phyloP scores from a whole-genome alignment of 2,888 invertebrate species.

The Schrankia costaestrigalis region DNA sequence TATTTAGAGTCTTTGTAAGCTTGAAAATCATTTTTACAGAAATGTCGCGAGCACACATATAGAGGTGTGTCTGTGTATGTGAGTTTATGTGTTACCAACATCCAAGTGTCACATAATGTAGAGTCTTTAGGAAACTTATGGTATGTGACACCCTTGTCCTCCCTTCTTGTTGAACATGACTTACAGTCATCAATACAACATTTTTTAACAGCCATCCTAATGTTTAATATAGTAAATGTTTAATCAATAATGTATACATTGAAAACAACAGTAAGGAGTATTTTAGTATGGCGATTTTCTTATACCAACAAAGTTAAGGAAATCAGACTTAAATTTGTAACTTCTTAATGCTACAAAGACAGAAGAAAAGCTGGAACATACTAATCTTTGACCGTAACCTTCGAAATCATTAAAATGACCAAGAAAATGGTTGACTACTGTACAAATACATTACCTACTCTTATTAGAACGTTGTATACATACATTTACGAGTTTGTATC shows the following conservation, averaged over 20 bases:
- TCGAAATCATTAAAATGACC: no score
- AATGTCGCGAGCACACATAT: conserved; percentile 88
- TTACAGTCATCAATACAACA: conserved; percentile 83
- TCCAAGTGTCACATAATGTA: conserved; percentile 82
- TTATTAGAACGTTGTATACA: no score
- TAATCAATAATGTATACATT: conserved; percentile 14
- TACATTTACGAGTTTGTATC: no score
- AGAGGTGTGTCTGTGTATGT: conserved; percentile 78
- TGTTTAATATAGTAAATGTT: conserved; percentile 29
- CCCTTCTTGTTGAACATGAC: conserved; percentile 81
- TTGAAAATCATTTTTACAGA: conserved; percentile 86
- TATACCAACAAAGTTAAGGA: no score
- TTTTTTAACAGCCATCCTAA: conserved; percentile 82
- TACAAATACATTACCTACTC: no score
- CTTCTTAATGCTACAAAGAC: no score
- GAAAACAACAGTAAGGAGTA: no score
- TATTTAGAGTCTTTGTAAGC: conserved; percentile 85
- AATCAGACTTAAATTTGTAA: no score
- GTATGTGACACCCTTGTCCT: conserved; percentile 86
- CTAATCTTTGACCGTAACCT: no score
- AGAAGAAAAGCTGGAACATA: no score
- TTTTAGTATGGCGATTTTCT: no score
- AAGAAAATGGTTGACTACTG: no score
- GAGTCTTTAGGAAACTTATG: conserved; percentile 87
- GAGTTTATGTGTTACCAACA: conserved; percentile 80